Evolutionary conservation across 2,797 vertebrate species (phyloP), one percentile per base, ranked within the genome.

Genomic region (Sphenodon punctatus): DNA sequence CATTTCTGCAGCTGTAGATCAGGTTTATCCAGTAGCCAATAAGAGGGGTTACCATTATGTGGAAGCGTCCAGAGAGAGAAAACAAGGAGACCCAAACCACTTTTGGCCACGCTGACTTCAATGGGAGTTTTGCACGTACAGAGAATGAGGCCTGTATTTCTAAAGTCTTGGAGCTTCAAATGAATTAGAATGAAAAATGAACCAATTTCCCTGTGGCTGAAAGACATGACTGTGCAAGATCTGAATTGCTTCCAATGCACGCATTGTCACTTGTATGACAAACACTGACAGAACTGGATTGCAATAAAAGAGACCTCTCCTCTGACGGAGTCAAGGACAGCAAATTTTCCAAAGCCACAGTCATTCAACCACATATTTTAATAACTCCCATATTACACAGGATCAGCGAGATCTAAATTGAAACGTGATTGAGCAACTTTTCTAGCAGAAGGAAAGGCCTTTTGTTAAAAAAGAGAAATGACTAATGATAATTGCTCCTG

Each of bases 351-450:
- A n/a, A 34, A 51, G 16, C 30, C 53, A n/a, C 19, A 83, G 39
- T 27, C 46, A 67, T 8, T 73, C 43, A 58, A n/a, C 42, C 16
- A 2, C 9, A 36, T 51, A 25, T 48, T 74, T 67, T 39, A 72
- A 48, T 60, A 64, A 32, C 60, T 45, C 20, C 17, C 49, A 70
- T 65, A 70, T 59, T 64, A 14, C 43, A 60, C 25, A 48, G 56
- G 58, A 80, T 89, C 75, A 41, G 36, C 67, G 55, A 43, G 59
- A 49, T 82, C 83, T 81, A 74, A 90, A 86, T 74, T 65, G 83
- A 88, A 86, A 39, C 36, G 70, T 71, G 64, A 42, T 55, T 80
- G 78, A 75, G 58, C 58, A 58, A 43, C 58, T 56, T 79, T 68
- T 70, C 70, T 70, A 73, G 58, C 48, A 51, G 46, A 66, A 61